Base-by-base conservation (phyloP, 30 jellyfish, hydroid and myxozoan species). In the Aurelia aurita complex sp. Pacific region DNA sequence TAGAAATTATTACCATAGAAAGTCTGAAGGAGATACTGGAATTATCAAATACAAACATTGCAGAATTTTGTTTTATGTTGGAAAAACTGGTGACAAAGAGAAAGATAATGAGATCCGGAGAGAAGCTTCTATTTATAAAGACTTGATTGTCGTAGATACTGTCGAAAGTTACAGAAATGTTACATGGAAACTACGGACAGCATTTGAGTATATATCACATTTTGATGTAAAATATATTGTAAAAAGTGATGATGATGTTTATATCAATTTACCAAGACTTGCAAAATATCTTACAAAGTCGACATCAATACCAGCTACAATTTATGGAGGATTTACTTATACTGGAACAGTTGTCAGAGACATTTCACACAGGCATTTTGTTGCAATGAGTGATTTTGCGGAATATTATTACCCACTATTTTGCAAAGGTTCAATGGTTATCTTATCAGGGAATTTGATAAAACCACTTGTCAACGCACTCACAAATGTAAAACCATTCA, bases 171-270 rank as follows among this genome's bases (percentile, higher is more conserved):
- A 93, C 40, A 38, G 85, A 42, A 83, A 79, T 42, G 85, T 93
- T 59, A 93, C 98, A 16, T 67, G 71, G 79, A 93, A 93, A 61
- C 67, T 93, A 61, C 67, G 94, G 13, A 36, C 81, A 16, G 87
- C 96, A 38, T 65, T 93, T 35, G 68, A 74, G 33, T 90, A 85
- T 77, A 72, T 85, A 16, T 29, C 88, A 14, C 51, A 73, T 11
- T 69, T 73, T 55, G 74, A 74, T 16, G 86, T 91, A 8, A 90
- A 63, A 66, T 90, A 50, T 72, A 69, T 90, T 14, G 59, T 90
- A 9, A 90, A 90, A 77, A 62, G 95, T 32, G 97, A 90, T 46
- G 93, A 90, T 90, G 97, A 90, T 83, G 91, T 90, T 23, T 90
- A 82, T 43, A 69, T 90, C 16, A 53, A 90, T 61, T 43, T 90